A percentile compares a stretch with the other conserved stretches of the same genome.
Evolutionary conservation across 2,888 invertebrate genomes (phyloP).

Genomic region (Agrochola lota): DNA sequence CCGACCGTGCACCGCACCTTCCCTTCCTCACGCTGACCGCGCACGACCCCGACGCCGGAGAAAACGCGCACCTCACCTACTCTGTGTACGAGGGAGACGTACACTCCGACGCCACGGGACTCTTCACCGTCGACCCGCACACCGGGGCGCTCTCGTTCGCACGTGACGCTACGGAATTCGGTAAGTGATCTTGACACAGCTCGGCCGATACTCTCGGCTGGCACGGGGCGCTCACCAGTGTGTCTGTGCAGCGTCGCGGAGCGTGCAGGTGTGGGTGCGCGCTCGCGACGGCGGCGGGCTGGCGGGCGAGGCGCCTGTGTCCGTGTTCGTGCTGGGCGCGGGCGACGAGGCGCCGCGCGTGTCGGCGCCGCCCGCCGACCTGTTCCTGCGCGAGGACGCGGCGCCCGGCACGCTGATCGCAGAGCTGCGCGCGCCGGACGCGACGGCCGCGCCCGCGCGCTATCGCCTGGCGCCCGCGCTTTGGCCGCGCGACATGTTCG

Average conservation of each 20-base stretch:
- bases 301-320: conserved; percentile 95
- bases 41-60: conserved; percentile 94
- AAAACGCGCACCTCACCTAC: conserved; percentile 93
- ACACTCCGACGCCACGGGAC: conserved; percentile 90
- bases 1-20: conserved; percentile 79
- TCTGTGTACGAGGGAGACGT: conserved; percentile 92
- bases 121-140: conserved; percentile 94
- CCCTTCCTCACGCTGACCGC: conserved; percentile 89
- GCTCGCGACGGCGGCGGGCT: conserved; percentile 96
- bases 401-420: conserved; percentile 86
- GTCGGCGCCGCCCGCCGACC: conserved; percentile 93
- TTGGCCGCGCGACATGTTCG: conserved; percentile 92
- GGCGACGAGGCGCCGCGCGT: conserved; percentile 93
- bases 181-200: conserved; percentile 67
- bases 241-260: conserved; percentile 91
- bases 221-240: neutral
- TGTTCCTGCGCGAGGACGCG: conserved; percentile 94
- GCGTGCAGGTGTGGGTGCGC: conserved; percentile 97
- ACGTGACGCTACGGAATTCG: conserved; percentile 90
- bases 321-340: conserved; percentile 94
- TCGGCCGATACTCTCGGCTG: neutral
- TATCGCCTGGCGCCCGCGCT: conserved; percentile 77
- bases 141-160: conserved; percentile 94
- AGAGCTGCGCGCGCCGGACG: conserved; percentile 73
- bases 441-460: conserved; percentile 62